Evolutionary conservation across 2,113 vertebrate species (phyloP), one percentile per base, ranked within the genome.

Genomic region (Platycercus adscitus): DNA sequence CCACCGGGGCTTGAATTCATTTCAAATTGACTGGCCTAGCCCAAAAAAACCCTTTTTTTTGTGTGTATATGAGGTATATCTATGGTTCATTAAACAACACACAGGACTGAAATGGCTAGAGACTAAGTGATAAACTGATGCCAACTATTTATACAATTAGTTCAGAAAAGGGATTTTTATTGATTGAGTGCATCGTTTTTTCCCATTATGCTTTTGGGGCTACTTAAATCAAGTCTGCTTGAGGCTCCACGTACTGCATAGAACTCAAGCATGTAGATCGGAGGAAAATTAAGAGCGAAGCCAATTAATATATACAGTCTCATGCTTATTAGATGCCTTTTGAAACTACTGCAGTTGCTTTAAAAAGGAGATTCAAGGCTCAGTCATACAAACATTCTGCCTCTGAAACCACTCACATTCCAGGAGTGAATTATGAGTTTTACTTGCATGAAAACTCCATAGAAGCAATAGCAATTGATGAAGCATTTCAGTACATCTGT

Each of bases 161-260:
- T 93, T 93, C 50, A 3, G 72, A 84, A 91, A 93, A 58, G 70
- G 77, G 31, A 71, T 75, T 93, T 95, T 95, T 89, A 91, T 92
- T 85, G 92, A 93, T 58, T 83, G 78, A 91, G 85, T 83, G 63
- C 71, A 93, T 93, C 58, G 63, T 92, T 91, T 96, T 95, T 92
- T 76, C 84, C 84, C 71, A 47, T 81, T 95, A 50, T 75, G 58
- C 84, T 85, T 90, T 31, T 83, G 93, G 84, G 92, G 83, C 81
- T 87, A 89, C 82, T 96, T 95, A 87, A 72, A 90, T 85, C 26
- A 55, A 28, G 35, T 78, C 65, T 56, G 58, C 55, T 89, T 77
- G 56, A 88, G 80, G 35, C 60, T 96, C 52, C 66, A 86, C 33
- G 24, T 52, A 29, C 24, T 71, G 75, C 66, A 64, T 33, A 73